These are phyloP conservation scores for Illadopsis cleaveri DNA, from an alignment of 2,113 vertebrate genomes.

Conservation along the genomic window DNA sequence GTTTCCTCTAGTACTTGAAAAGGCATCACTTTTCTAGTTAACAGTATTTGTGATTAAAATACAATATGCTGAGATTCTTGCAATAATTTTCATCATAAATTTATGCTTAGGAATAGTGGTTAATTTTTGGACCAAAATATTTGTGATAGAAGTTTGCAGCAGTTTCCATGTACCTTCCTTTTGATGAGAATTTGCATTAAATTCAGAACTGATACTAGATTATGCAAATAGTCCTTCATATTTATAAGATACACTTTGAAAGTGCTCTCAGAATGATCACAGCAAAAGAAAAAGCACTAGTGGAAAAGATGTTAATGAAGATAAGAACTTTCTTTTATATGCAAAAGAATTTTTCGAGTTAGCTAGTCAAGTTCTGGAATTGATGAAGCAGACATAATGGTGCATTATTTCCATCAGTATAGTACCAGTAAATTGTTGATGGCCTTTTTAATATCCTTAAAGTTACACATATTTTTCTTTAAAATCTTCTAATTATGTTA, in stretches of 20 bases:
- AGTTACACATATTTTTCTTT: not conserved
- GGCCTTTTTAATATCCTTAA: not conserved
- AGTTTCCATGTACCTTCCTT: not conserved
- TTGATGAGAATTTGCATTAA: not conserved
- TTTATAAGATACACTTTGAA: not conserved
- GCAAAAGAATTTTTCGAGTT: not conserved
- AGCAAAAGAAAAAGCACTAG: not conserved
- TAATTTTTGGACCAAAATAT: not conserved
- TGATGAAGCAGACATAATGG: not conserved
- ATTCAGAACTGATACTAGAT: not conserved
- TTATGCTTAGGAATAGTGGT: not conserved
- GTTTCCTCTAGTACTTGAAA: not conserved
- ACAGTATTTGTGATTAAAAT: not conserved
- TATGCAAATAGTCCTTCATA: not conserved
- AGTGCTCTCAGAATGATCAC: not conserved
- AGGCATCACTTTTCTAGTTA: not conserved
- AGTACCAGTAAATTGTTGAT: not conserved
- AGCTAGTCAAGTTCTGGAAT: not conserved
- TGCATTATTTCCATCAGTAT: not conserved
- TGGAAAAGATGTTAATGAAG: not conserved
- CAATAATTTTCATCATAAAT: not conserved
- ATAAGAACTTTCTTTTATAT: not conserved
- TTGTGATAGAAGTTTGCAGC: not conserved
- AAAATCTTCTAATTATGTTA: not conserved
- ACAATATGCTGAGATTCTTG: not conserved